Conservation (phyloP, 2,113 vertebrate genomes). For the Nematolebias whitei region DNA sequence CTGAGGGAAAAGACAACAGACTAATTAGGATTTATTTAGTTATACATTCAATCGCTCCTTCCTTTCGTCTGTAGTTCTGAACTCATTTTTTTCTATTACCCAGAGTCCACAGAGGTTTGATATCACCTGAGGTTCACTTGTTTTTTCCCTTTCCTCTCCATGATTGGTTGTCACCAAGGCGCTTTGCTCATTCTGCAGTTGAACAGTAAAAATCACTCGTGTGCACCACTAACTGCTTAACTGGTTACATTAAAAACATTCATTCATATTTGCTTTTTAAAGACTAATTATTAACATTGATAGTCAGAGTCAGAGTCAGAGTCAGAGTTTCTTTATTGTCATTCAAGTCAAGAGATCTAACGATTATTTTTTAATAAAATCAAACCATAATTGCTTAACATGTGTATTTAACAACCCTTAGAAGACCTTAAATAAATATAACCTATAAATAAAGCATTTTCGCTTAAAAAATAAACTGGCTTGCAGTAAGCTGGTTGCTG, state of each 20-base stretch:
- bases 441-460: no score
- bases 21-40: slow-evolving; percentile 60
- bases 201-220: neutral
- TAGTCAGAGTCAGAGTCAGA: no score
- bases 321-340: no score
- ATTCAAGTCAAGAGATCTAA: no score
- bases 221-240: neutral
- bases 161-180: slow-evolving; percentile 7
- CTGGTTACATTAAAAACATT: neutral
- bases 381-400: no score
- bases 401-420: no score
- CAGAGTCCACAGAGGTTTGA: slow-evolving; percentile 3
- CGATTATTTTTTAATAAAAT: no score
- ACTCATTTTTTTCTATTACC: slow-evolving; percentile 14
- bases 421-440: no score
- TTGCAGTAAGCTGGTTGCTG: no score
- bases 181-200: neutral
- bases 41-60: slow-evolving; percentile 36
- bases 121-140: slow-evolving; percentile 20
- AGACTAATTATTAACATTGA: no score
- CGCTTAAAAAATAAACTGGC: no score
- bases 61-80: slow-evolving; percentile 13
- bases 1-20: slow-evolving; percentile 51
- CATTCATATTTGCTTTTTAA: neutral
- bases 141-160: neutral